phyloP scores from a whole-genome alignment of 2,113 vertebrate species.

The Engraulis encrasicolus region DNA sequence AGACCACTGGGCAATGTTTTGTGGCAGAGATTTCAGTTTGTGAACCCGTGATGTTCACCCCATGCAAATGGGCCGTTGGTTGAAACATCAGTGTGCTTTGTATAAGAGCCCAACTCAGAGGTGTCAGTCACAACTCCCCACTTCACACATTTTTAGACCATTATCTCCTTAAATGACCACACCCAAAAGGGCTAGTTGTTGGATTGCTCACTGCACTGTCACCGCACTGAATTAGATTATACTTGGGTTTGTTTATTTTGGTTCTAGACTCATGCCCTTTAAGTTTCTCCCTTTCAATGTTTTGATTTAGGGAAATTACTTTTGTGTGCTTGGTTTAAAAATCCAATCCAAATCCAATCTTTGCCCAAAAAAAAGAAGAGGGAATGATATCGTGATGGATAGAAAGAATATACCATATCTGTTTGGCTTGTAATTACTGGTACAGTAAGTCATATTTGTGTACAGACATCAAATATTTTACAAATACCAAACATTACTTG shows the following conservation, averaged over 20 bases:
- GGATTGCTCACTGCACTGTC: slow-evolving; percentile 24
- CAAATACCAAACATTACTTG: slow-evolving; percentile 52
- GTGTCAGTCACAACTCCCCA: neutral
- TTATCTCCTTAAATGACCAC: slow-evolving; percentile 25
- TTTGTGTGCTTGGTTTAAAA: neutral
- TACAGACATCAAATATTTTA: slow-evolving; percentile 67
- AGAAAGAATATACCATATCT: slow-evolving; percentile 39
- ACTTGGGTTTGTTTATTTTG: slow-evolving; percentile 4
- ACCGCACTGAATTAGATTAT: slow-evolving; percentile 28
- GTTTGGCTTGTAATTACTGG: slow-evolving; percentile 55
- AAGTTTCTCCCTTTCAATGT: slow-evolving; percentile 22
- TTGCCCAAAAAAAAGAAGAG: slow-evolving; percentile 29
- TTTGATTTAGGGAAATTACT: neutral
- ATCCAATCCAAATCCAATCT: slow-evolving; percentile 15
- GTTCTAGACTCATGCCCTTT: neutral
- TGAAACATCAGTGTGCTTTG: neutral
- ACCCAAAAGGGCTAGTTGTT: slow-evolving; percentile 52
- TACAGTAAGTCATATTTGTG: slow-evolving; percentile 59
- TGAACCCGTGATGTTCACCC: too few species aligned
- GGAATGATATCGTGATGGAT: neutral
- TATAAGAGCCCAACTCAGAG: neutral
- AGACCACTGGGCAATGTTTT: too few species aligned
- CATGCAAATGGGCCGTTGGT: neutral
- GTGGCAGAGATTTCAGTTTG: too few species aligned
- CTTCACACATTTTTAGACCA: neutral